Evolutionary conservation across 2,888 invertebrate genomes (phyloP).

Genomic region (Phalera bucephala): DNA sequence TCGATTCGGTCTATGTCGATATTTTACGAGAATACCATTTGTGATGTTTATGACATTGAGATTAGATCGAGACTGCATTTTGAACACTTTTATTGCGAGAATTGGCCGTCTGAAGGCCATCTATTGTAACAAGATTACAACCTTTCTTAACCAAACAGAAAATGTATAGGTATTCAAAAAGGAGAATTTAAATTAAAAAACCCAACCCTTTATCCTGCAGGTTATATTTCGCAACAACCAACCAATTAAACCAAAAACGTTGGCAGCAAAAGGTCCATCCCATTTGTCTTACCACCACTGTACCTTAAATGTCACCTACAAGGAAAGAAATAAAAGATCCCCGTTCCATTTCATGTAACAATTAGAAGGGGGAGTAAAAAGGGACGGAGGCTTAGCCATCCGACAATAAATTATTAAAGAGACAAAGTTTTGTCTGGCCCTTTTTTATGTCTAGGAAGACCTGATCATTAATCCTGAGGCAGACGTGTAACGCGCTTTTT

Average conservation of each 20-base stretch:
- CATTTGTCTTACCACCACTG: slow-evolving; percentile 36
- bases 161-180: no score
- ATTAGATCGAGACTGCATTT: no score
- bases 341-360: slow-evolving; percentile 53
- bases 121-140: no score
- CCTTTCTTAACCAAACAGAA: no score
- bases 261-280: slow-evolving; percentile 29
- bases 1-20: no score
- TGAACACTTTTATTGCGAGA: no score
- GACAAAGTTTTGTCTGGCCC: slow-evolving; percentile 52
- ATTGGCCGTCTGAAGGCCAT: no score
- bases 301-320: slow-evolving; percentile 50
- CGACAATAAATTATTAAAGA: slow-evolving; percentile 61
- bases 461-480: slow-evolving; percentile 48
- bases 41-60: no score
- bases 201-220: no score
- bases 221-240: slow-evolving; percentile 13
- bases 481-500: slow-evolving; percentile 49
- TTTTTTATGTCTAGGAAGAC: slow-evolving; percentile 47
- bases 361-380: slow-evolving; percentile 53
- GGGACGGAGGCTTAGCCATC: slow-evolving; percentile 40
- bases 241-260: slow-evolving; percentile 34
- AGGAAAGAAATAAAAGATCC: slow-evolving; percentile 42
- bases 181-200: no score
- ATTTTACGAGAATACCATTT: no score